These are phyloP conservation scores for Urocitellus parryii DNA, from an alignment of 2,113 vertebrate species.

Conservation along the genomic window DNA sequence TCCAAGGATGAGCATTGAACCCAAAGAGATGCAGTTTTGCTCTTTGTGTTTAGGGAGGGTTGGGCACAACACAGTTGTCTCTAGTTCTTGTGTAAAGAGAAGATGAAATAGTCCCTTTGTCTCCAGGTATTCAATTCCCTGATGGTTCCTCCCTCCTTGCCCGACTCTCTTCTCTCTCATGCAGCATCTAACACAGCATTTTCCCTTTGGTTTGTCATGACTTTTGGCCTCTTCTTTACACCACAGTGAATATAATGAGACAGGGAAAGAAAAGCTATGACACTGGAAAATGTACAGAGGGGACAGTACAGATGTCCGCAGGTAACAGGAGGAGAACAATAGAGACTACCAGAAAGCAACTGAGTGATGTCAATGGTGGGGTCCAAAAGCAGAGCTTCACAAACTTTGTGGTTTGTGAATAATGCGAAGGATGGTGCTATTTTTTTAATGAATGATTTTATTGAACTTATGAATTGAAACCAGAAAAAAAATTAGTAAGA, in stretches of 20 bases:
- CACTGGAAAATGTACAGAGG: neutral
- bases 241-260: neutral
- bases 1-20: neutral
- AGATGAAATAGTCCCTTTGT: too few relatives aligned
- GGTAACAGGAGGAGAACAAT: neutral
- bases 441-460: slow-evolving; percentile 32
- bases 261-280: neutral
- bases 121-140: too few relatives aligned
- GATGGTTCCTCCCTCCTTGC: neutral
- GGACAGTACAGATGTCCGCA: neutral
- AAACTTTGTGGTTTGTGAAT: neutral
- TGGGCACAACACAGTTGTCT: neutral
- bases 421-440: neutral
- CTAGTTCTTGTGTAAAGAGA: neutral
- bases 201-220: neutral
- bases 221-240: neutral
- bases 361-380: neutral
- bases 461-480: neutral
- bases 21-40: neutral
- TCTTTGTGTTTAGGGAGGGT: neutral
- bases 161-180: neutral
- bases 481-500: neutral
- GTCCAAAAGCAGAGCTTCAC: neutral
- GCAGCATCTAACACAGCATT: neutral
- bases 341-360: neutral